Evolutionary conservation across 2,888 invertebrate species (phyloP).

Genomic region (Megaustenia siamemsis): DNA sequence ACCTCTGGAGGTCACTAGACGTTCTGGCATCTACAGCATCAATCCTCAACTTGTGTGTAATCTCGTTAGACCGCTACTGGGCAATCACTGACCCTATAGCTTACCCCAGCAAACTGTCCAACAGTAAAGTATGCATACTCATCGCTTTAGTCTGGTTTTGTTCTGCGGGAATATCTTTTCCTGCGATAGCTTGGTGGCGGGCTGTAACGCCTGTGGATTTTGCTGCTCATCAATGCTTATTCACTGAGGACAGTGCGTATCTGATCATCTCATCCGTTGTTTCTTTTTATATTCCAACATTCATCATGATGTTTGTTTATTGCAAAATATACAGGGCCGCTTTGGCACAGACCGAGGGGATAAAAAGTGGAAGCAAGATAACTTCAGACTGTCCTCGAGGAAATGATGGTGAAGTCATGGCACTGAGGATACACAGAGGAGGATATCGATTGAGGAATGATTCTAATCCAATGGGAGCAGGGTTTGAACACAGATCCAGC

Average conservation of each 20-base stretch:
- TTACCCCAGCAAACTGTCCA: constrained; percentile 96
- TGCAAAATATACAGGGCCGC: constrained; percentile 97
- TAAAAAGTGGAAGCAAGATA: constrained; percentile 92
- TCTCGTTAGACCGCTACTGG: constrained; percentile 97
- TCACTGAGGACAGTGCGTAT: constrained; percentile 97
- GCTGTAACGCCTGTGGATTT: constrained; percentile 80
- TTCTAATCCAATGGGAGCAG: constrained; percentile 60
- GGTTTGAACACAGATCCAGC: constrained; percentile 63
- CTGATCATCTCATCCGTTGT: constrained; percentile 98
- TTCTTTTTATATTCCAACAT: constrained; percentile 96
- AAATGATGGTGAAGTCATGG: constrained; percentile 86
- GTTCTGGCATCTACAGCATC: constrained; percentile 98
- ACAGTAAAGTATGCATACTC: constrained; percentile 89
- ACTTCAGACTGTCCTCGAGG: constrained; percentile 82
- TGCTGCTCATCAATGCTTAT: constrained; percentile 85
- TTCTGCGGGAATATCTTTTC: constrained; percentile 97
- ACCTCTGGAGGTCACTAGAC: constrained; percentile 97
- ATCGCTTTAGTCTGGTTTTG: constrained; percentile 98
- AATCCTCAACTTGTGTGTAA: constrained; percentile 97
- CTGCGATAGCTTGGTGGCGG: constrained; percentile 89
- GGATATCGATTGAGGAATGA: constrained; percentile 81
- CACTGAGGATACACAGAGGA: constrained; percentile 94
- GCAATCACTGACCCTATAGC: constrained; percentile 99
- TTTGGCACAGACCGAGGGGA: constrained; percentile 92
- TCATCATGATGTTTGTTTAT: constrained; percentile 99